phyloP scores from a whole-genome alignment of 2,888 invertebrate species.

The Noctua pronuba region DNA sequence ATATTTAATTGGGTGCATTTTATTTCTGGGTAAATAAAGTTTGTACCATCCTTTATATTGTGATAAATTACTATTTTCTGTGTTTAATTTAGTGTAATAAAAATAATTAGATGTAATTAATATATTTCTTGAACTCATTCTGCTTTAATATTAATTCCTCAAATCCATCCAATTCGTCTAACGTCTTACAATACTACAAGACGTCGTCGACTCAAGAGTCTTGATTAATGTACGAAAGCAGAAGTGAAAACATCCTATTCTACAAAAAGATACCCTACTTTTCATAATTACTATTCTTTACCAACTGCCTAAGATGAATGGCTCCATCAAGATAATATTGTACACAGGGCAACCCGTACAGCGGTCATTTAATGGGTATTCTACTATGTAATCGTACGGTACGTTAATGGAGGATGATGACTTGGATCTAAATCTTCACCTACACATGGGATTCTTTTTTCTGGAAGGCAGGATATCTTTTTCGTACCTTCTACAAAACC shows the following conservation, averaged over 20 bases:
- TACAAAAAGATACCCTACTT: background rate
- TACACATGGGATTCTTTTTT: background rate
- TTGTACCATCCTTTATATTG: constrained; percentile 58
- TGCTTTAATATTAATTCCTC: constrained; percentile 23
- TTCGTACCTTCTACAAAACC: background rate
- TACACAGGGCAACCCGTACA: background rate
- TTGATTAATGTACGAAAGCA: background rate
- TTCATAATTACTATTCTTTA: background rate
- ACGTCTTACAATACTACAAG: background rate
- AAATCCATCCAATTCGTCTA: background rate
- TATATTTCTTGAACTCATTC: constrained; percentile 60
- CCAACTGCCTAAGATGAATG: background rate
- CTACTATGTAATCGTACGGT: background rate
- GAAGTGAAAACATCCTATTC: background rate
- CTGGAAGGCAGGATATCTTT: background rate
- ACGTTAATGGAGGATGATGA: background rate
- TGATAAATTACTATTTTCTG: constrained; percentile 65
- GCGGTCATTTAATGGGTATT: background rate
- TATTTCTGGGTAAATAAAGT: constrained; percentile 33
- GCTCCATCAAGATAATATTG: background rate
- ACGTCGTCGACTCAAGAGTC: background rate
- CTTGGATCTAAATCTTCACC: background rate
- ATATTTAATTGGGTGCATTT: constrained; percentile 51
- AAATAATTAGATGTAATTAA: constrained; percentile 60
- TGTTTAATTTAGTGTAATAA: constrained; percentile 59